A percentile compares a stretch with the other conserved stretches of the same genome.
phyloP scores from a whole-genome alignment of 1,140 invertebrate genomes.

The Papilio dardanus region DNA sequence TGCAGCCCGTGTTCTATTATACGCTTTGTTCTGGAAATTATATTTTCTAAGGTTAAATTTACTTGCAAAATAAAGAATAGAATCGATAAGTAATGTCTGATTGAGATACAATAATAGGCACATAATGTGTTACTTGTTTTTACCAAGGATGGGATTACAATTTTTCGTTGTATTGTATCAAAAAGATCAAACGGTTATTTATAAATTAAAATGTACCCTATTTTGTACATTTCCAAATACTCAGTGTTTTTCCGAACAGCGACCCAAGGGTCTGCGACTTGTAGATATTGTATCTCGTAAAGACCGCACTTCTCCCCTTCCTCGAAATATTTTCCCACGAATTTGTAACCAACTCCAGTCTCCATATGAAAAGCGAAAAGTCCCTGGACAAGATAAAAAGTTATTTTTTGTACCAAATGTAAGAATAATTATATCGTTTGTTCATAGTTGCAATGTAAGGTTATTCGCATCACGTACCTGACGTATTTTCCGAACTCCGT shows the following conservation, averaged over 20 bases:
- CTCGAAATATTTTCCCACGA: slow-evolving; percentile 85
- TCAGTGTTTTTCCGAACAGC: slow-evolving; percentile 84
- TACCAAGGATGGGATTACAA: no score
- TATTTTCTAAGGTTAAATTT: slow-evolving; percentile 17
- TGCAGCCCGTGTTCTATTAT: slow-evolving; percentile 85
- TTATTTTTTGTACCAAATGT: no score
- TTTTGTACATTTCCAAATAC: slow-evolving; percentile 85
- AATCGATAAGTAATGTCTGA: no score
- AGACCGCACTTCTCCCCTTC: slow-evolving; percentile 87
- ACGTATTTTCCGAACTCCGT: slow-evolving; percentile 83
- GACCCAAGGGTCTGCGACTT: slow-evolving; percentile 84
- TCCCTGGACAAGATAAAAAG: slow-evolving; percentile 55
- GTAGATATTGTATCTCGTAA: slow-evolving; percentile 84
- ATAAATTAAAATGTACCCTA: slow-evolving; percentile 65
- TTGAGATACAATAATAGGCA: no score
- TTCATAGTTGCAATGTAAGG: no score
- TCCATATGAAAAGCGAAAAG: slow-evolving; percentile 87
- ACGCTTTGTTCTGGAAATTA: slow-evolving; percentile 78
- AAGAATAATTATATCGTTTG: no score
- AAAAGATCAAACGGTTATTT: no score
- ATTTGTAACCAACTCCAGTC: slow-evolving; percentile 83
- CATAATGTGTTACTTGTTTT: no score
- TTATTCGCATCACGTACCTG: slow-evolving; percentile 73
- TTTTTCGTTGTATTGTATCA: no score
- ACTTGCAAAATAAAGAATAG: background rate